Evolutionary conservation across 2,888 invertebrate species (phyloP).

Genomic region (Eugnorisma glareosa): DNA sequence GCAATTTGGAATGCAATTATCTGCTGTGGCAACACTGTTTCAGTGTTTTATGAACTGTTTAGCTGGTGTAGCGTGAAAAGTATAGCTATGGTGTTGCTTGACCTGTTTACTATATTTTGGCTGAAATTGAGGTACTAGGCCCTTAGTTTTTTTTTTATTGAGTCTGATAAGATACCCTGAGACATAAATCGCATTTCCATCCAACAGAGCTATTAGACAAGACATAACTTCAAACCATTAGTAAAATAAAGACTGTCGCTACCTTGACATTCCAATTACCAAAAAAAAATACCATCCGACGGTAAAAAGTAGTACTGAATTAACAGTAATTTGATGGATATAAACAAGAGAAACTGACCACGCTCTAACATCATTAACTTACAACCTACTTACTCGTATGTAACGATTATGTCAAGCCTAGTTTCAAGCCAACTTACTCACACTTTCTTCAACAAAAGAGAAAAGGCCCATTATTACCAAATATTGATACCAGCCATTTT

Average conservation of each 20-base stretch:
- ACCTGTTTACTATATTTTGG: constrained; percentile 10
- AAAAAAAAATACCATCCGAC: background rate
- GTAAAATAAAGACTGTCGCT: background rate
- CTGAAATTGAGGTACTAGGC: background rate
- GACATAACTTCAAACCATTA: background rate
- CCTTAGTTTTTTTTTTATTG: background rate
- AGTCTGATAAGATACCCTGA: background rate
- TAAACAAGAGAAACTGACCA: constrained; percentile 4
- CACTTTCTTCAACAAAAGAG: constrained; percentile 27
- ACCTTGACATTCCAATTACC: background rate
- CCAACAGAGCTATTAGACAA: background rate
- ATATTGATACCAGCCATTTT: constrained; percentile 28
- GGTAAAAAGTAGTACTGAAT: background rate
- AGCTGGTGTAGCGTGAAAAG: constrained; percentile 53
- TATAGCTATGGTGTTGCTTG: constrained; percentile 36
- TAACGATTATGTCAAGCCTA: constrained; percentile 13
- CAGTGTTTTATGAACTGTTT: constrained; percentile 51
- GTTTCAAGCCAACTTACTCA: background rate
- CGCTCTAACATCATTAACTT: background rate
- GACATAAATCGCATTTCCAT: background rate
- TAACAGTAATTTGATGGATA: background rate
- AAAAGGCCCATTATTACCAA: constrained; percentile 29
- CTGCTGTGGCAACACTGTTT: constrained; percentile 54
- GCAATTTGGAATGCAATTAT: constrained; percentile 59
- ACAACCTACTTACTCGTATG: constrained; percentile 1